These are phyloP conservation scores for Pyrochroa serraticornis DNA, from an alignment of 2,888 invertebrate genomes.

Conservation along the genomic window DNA sequence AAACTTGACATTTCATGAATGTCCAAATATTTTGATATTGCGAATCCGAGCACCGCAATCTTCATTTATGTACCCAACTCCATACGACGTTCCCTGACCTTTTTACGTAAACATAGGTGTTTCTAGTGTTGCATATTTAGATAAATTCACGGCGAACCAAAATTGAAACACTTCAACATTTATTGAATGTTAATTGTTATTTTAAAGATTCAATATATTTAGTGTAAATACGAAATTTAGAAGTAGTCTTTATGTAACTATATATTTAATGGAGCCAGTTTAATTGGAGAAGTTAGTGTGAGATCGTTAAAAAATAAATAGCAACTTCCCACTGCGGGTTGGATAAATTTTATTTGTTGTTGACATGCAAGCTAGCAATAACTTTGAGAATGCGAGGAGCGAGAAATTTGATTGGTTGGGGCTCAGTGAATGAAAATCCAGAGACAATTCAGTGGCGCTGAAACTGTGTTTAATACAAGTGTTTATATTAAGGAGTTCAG, in stretches of 20 bases:
- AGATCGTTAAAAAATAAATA: constrained; percentile 3
- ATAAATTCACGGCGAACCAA: constrained; percentile 9
- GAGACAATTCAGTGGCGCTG: constrained; percentile 21
- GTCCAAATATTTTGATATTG: neutral
- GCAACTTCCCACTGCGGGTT: constrained; percentile 20
- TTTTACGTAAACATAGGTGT: constrained; percentile 12
- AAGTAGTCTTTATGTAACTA: neutral
- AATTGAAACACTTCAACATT: constrained; percentile 26
- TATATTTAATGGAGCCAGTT: constrained; percentile 1
- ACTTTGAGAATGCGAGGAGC: constrained; percentile 11
- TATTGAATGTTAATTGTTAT: constrained; percentile 28
- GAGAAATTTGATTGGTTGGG: constrained; percentile 15
- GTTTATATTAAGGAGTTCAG: constrained; percentile 18
- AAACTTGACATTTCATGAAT: neutral
- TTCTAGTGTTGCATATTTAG: constrained; percentile 21
- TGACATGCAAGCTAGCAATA: constrained; percentile 24
- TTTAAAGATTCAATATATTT: constrained; percentile 16
- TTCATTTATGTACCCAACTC: neutral
- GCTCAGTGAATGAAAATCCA: constrained; percentile 10
- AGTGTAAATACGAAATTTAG: constrained; percentile 25
- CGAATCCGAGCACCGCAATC: neutral
- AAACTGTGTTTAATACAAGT: constrained; percentile 24
- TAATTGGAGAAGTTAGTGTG: constrained; percentile 19
- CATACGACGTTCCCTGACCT: neutral
- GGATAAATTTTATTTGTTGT: constrained; percentile 27